A percentile compares a stretch with the other conserved stretches of the same genome.
Conservation (phyloP, 2,113 vertebrate genomes). For the Muscicapa adusta region DNA sequence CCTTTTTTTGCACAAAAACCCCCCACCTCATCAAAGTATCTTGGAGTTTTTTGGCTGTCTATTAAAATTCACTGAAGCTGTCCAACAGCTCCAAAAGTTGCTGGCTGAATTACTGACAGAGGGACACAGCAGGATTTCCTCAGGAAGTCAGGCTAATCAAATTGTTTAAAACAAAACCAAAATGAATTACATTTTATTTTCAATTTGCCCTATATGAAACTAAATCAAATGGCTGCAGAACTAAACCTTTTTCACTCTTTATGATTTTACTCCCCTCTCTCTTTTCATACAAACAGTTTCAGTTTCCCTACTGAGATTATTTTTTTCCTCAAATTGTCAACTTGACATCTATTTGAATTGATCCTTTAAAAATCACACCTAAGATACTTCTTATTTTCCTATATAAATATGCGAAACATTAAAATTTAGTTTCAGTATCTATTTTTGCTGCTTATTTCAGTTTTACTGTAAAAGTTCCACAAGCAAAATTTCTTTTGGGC, state of each 20-base stretch:
- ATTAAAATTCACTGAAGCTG: background rate
- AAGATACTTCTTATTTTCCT: background rate
- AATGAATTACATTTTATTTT: background rate
- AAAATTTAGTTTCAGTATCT: background rate
- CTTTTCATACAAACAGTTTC: background rate
- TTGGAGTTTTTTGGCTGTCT: background rate
- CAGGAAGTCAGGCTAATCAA: conserved; percentile 20
- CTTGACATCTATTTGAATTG: background rate
- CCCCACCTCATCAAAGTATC: background rate
- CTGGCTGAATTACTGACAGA: conserved; percentile 6
- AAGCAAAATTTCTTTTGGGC: background rate
- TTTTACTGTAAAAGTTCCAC: background rate
- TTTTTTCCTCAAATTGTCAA: background rate
- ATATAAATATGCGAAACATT: background rate
- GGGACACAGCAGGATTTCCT: conserved; percentile 45
- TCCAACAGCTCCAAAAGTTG: background rate
- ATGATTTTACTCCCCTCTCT: background rate
- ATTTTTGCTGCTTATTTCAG: background rate
- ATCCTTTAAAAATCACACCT: background rate
- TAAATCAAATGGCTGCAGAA: background rate
- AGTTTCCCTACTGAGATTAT: background rate
- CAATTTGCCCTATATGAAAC: background rate
- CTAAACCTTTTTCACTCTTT: background rate
- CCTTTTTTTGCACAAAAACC: background rate
- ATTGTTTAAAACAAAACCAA: background rate